Evolutionary conservation across 2,888 invertebrate species (phyloP), one percentile per base, ranked within the genome.

Genomic region (Cerceris ruficornis): DNA sequence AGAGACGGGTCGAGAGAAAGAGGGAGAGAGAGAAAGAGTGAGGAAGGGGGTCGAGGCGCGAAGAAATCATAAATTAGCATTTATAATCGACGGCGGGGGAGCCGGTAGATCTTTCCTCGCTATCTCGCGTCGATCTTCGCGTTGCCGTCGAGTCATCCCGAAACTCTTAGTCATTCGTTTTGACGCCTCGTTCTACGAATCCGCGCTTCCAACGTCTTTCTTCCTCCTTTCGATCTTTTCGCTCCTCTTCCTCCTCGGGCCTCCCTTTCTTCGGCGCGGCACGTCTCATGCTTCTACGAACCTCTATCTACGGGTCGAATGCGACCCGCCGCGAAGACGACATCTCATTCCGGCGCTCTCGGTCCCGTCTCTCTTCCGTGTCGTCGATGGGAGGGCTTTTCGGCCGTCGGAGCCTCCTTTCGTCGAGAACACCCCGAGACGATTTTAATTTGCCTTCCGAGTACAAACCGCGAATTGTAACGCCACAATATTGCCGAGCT

Each of bases 11-110:
- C 42, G 8, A 14, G 59, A 66, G 46, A 49, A 17, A 58, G 49
- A 54, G 54, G 57, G 43, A 46, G 15, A 59, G 54, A 46, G 11
- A n/a, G 39, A 15, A 43, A 15, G 49, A 17, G 55, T 15, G 49
- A 49, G 54, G 43, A 65, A 71, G 69, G 74, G 75, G 67, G 77
- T 41, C 65, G 77, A 77, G 82, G 85, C 84, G 88, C 81, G 86
- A 87, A 88, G 83, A 83, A 88, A 87, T 88, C 82, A 79, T 87
- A 87, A 89, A 90, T 90, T 89, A 88, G 87, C 89, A 90, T 90
- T 90, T 86, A 83, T 88, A 88, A 90, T 89, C 86, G 83, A 75
- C 77, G 69, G 28, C 28, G 28, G 72, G 67, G 76, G 83, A 81
- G 69, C 78, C 60, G 75, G 79, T 74, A 64, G 78, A 84, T 86